These are phyloP conservation scores for Oreochromis mossambicus DNA, from an alignment of 2,797 vertebrate genomes.

Conservation along the genomic window DNA sequence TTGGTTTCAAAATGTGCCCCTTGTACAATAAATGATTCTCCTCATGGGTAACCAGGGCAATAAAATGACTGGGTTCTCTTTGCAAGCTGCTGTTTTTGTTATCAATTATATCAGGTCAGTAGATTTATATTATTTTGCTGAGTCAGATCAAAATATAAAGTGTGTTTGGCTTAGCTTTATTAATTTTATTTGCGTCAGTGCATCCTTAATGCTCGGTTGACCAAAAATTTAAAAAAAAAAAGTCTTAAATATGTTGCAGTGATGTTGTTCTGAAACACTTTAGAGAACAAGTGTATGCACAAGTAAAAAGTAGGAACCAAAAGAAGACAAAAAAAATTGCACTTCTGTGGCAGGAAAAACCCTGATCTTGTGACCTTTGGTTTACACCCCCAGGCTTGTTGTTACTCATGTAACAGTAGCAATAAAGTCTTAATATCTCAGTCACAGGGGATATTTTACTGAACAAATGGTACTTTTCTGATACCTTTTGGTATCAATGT, in stretches of 20 bases:
- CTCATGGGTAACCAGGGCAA: neutral
- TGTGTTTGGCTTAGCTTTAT: neutral
- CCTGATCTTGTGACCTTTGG: neutral
- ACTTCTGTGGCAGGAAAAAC: neutral
- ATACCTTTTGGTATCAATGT: neutral
- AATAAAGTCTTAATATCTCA: neutral
- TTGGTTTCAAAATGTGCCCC: neutral
- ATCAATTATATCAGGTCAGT: neutral
- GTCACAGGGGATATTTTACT: neutral
- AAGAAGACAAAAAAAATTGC: neutral
- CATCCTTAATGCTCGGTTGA: neutral
- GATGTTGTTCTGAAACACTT: neutral
- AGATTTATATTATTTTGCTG: neutral
- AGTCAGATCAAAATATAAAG: neutral
- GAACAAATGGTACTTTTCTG: neutral
- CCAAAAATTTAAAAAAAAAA: neutral
- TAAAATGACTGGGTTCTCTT: neutral
- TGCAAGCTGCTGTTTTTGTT: neutral
- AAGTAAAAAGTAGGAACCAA: neutral
- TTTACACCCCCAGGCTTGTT: neutral
- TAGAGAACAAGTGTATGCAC: neutral
- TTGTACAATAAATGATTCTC: accelerated
- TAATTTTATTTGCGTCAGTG: neutral
- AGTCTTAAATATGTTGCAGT: neutral
- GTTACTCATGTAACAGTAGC: neutral